A percentile compares a stretch with the other conserved stretches of the same genome.
Conservation (phyloP, 1,140 invertebrate species). For the Ips typographus region DNA sequence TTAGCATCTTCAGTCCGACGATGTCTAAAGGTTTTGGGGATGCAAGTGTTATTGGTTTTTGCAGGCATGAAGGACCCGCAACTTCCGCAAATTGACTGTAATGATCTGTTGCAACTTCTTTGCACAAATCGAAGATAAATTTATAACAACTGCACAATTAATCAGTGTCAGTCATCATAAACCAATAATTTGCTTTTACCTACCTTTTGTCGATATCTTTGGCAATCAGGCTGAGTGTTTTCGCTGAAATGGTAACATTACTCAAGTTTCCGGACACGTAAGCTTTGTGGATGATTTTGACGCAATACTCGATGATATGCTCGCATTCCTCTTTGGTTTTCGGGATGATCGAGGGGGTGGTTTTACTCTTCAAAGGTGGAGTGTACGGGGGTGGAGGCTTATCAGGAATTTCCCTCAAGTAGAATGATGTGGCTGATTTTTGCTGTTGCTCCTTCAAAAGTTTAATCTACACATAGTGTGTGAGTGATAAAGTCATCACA, state of each 20-base stretch:
- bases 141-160: conserved; percentile 50
- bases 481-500: too few relatives aligned
- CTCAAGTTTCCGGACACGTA: conserved; percentile 51
- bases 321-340: conserved; percentile 55
- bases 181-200: too few relatives aligned
- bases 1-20: conserved; percentile 55
- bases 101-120: conserved; percentile 60
- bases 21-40: conserved; percentile 53
- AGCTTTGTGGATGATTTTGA: conserved; percentile 53
- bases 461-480: conserved; percentile 39
- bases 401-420: conserved; percentile 67
- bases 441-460: conserved; percentile 52
- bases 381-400: conserved; percentile 74
- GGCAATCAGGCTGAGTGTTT: conserved; percentile 44
- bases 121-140: conserved; percentile 67
- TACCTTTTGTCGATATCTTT: conserved; percentile 50
- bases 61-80: conserved; percentile 59
- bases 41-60: conserved; percentile 51
- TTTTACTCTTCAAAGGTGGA: conserved; percentile 53
- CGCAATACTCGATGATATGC: conserved; percentile 53
- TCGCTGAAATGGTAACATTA: conserved; percentile 51
- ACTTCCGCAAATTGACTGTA: conserved; percentile 53
- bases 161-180: too few relatives aligned
- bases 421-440: conserved; percentile 58
- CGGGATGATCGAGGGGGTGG: conserved; percentile 52